phyloP scores from a whole-genome alignment of 2,113 vertebrate genomes.

The Myotis lucifugus region DNA sequence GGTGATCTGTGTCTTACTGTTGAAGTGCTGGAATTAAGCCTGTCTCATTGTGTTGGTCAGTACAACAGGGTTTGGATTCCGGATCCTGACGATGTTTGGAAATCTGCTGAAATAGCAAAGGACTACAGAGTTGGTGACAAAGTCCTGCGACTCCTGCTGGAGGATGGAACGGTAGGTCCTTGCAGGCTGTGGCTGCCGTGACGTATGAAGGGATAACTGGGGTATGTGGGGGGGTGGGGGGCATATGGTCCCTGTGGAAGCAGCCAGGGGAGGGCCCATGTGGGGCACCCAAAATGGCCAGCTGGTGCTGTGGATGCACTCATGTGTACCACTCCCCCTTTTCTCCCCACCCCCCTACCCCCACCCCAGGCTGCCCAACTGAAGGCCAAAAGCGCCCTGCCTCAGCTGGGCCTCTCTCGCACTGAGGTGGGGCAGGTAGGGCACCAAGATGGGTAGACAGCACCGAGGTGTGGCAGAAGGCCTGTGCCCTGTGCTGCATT shows the following conservation, averaged over 20 bases:
- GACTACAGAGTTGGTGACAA: conserved; percentile 89
- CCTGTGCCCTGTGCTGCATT: not conserved
- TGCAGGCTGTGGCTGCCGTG: rapidly evolving
- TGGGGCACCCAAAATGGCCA: not conserved
- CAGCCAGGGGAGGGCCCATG: rapidly evolving
- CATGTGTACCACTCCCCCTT: not conserved
- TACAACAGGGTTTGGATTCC: conserved; percentile 98
- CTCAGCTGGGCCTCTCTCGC: not conserved
- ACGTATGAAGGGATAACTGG: not conserved
- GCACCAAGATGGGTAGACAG: too few relatives aligned
- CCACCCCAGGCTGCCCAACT: not conserved
- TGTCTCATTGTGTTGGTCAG: conserved; percentile 81
- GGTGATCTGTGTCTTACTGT: not conserved
- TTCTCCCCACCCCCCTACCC: not conserved
- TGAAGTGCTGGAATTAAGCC: not conserved
- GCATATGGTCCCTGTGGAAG: not conserved
- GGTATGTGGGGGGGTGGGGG: rapidly evolving
- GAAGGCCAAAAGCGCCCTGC: not conserved
- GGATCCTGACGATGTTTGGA: conserved; percentile 94
- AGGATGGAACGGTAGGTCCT: conserved; percentile 92
- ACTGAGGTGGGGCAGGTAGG: not conserved
- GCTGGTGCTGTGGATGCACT: not conserved
- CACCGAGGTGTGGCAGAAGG: not conserved
- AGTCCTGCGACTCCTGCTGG: conserved; percentile 88
- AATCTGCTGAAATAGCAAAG: conserved; percentile 93